A percentile compares a stretch with the other conserved stretches of the same genome.
Conservation (phyloP, 2,797 vertebrate genomes). For the Sylvia borin region DNA sequence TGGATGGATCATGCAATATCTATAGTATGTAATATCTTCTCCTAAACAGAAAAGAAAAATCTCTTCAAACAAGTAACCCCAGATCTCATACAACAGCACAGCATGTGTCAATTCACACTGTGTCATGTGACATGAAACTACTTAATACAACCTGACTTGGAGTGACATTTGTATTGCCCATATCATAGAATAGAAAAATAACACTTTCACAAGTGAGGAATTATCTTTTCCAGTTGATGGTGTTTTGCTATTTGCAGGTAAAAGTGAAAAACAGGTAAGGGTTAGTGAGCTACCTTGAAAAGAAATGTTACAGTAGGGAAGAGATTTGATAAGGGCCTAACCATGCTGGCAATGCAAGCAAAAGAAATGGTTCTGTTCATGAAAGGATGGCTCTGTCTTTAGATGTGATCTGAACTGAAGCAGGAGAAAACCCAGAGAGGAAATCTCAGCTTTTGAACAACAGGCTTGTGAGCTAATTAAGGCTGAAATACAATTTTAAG, state of each 20-base stretch:
- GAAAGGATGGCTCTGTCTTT: conserved; percentile 32
- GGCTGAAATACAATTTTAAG: conserved; percentile 35
- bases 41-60: conserved; percentile 63
- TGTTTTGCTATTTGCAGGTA: conserved; percentile 75
- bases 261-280: conserved; percentile 70
- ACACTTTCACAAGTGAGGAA: conserved; percentile 74
- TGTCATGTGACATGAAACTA: conserved; percentile 71
- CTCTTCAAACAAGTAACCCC: conserved; percentile 68
- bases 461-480: conserved; percentile 24
- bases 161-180: conserved; percentile 73
- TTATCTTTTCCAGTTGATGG: conserved; percentile 72
- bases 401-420: conserved; percentile 52
- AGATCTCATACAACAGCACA: conserved; percentile 75
- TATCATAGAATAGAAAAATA: conserved; percentile 63
- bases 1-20: conserved; percentile 38
- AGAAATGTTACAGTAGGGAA: conserved; percentile 50
- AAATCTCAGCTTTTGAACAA: conserved; percentile 44
- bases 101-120: conserved; percentile 73
- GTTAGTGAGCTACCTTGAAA: conserved; percentile 62
- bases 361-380: conserved; percentile 57
- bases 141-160: conserved; percentile 71
- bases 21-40: conserved; percentile 20
- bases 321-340: conserved; percentile 46
- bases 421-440: conserved; percentile 14
- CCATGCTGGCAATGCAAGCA: conserved; percentile 5